Base-by-base conservation (phyloP, 2,113 vertebrate species). In the Coreoperca whiteheadi region DNA sequence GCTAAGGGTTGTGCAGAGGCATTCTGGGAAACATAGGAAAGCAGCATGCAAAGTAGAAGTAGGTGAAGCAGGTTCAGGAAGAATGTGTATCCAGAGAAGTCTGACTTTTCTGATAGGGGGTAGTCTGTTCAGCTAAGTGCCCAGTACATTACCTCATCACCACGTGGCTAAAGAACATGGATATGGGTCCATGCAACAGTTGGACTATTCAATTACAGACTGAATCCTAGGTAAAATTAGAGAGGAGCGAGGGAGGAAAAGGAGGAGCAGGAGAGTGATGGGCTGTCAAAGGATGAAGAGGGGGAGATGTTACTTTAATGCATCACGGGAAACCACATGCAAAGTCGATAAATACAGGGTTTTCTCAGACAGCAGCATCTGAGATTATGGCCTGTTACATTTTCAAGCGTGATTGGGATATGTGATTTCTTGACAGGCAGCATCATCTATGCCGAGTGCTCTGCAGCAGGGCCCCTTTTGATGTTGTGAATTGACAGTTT, bases 151-250 rank as follows among this genome's bases (percentile, higher is more conserved):
- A 82, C 37, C 53, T 79, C 76, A 84, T 66, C 37, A 23, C 77
- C 37, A 82, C 43, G 34, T 84, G 80, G 67, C 53, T 63, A 20
- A 74, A 70, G 63, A 32, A 59, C 72, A 78, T 59, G 56, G 57
- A 66, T 57, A 61, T 2, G 23, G 51, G 25, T 34, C 59, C 25
- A 57, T 64, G 57, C 79, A 74, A 77, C 83, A 82, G 75, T 85
- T 83, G 86, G 83, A 75, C 84, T 86, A 89, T 88, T 87, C 63
- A 85, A 87, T 90, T 86, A 89, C 67, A 86, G 77, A 79, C 76
- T 87, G 80, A 76, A 90, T 89, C 74, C 56, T 43, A 77, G 60
- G 77, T 82, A 69, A 90, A 87, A 90, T 87, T 89, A 92, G 70
- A 88, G 79, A 78, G 83, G 60, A 79, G 70, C 3, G 20, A n/a